Evolutionary conservation across 1,140 invertebrate species (phyloP).

Genomic region (Hycleus phaleratus): DNA sequence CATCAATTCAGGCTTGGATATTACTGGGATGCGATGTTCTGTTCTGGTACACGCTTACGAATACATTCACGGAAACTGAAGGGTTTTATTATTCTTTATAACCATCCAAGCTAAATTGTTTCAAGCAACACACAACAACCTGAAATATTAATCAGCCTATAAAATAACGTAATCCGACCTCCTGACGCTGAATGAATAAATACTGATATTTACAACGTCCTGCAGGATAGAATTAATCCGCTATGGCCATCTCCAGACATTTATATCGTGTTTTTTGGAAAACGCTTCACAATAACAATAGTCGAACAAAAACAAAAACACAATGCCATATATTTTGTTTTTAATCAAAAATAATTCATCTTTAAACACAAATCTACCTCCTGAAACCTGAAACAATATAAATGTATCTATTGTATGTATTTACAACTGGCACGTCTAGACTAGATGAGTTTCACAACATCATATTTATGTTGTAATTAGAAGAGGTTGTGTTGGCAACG

Average conservation of each 20-base stretch:
- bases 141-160: slow-evolving; percentile 21
- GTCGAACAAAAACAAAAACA: too few species aligned
- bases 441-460: slow-evolving; percentile 1
- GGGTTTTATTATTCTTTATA: slow-evolving; percentile 21
- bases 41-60: slow-evolving; percentile 3
- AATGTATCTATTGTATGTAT: too few species aligned
- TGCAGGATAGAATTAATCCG: slow-evolving; percentile 7
- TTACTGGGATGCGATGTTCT: slow-evolving; percentile 14
- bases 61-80: slow-evolving; percentile 20
- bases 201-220: slow-evolving; percentile 6
- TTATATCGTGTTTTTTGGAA: too few species aligned
- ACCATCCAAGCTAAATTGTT: slow-evolving; percentile 18
- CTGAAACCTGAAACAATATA: too few species aligned
- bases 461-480: slow-evolving; percentile 19
- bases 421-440: too few species aligned
- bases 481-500: slow-evolving; percentile 10
- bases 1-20: slow-evolving; percentile 19
- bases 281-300: too few species aligned
- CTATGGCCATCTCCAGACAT: not conserved
- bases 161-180: slow-evolving; percentile 19
- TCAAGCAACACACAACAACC: slow-evolving; percentile 17
- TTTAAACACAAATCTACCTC: too few species aligned
- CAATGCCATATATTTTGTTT: too few species aligned
- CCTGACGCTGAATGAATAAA: slow-evolving; percentile 9
- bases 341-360: too few species aligned